These are phyloP conservation scores for Cataglyphis livida DNA, from an alignment of 2,888 invertebrate genomes.

Conservation along the genomic window DNA sequence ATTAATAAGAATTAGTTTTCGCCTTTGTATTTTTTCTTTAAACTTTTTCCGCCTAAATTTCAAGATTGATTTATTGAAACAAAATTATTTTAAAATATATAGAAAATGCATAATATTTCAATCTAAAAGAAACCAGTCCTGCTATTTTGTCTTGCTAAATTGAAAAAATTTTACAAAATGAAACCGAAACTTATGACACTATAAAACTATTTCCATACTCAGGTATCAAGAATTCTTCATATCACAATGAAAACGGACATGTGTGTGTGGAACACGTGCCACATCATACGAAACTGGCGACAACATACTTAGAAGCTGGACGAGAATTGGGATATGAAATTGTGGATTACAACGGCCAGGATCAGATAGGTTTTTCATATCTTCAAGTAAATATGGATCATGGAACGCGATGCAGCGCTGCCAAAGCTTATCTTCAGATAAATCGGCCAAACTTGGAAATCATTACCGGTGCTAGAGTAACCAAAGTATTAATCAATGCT, in stretches of 20 bases:
- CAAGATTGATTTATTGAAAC: background rate
- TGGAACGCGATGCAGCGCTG: constrained; percentile 87
- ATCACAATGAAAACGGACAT: constrained; percentile 84
- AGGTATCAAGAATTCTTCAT: constrained; percentile 86
- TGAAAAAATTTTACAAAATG: background rate
- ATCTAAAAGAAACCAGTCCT: background rate
- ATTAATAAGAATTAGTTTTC: too few species aligned
- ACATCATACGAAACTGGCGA: constrained; percentile 82
- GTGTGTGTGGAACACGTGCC: constrained; percentile 84
- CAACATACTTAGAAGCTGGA: constrained; percentile 83
- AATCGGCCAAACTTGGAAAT: constrained; percentile 81
- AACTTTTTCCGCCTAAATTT: background rate
- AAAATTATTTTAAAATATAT: background rate
- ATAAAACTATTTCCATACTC: constrained; percentile 66
- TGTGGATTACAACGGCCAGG: constrained; percentile 85
- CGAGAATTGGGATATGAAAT: constrained; percentile 82
- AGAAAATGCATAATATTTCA: background rate
- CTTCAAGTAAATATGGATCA: constrained; percentile 87
- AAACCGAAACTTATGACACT: background rate
- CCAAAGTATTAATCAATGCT: constrained; percentile 77
- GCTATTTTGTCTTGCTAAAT: background rate
- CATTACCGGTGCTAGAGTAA: constrained; percentile 79
- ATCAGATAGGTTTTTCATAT: constrained; percentile 87
- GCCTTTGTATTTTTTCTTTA: too few species aligned
- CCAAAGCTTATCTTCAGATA: constrained; percentile 86